phyloP scores from a whole-genome alignment of 2,113 vertebrate species.

The Meleagris gallopavo region DNA sequence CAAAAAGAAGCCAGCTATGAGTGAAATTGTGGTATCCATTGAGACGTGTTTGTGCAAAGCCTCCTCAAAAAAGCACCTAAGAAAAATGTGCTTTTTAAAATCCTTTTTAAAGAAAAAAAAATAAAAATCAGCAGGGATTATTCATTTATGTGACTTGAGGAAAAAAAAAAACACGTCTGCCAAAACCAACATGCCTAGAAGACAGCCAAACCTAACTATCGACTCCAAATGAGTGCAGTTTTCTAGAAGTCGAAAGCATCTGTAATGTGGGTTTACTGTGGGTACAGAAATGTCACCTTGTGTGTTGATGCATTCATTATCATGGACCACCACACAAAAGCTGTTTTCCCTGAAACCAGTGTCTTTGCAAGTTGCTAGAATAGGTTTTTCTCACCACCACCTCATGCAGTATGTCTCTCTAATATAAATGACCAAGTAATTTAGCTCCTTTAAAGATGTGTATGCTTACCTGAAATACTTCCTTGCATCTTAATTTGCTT shows the following conservation, averaged over 20 bases:
- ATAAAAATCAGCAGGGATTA: neutral
- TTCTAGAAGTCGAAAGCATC: neutral
- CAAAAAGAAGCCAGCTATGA: neutral
- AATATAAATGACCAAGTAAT: conserved; percentile 9
- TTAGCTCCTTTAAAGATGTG: neutral
- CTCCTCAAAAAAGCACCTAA: neutral
- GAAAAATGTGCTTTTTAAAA: neutral
- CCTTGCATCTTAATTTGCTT: conserved; percentile 34
- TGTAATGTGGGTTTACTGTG: neutral
- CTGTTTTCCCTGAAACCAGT: neutral
- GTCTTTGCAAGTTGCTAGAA: neutral
- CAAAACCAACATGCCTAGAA: neutral
- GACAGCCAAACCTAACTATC: rapidly evolving
- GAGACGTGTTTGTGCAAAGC: neutral
- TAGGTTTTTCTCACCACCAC: neutral
- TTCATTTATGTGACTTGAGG: neutral
- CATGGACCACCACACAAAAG: neutral
- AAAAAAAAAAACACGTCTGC: neutral
- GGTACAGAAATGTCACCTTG: neutral
- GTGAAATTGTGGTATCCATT: neutral
- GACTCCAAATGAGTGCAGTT: neutral
- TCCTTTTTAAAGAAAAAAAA: neutral
- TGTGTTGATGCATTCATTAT: neutral
- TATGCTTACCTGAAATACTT: conserved; percentile 33
- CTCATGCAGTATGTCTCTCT: neutral